Percentiles rank a stretch among this genome's conserved stretches.
Conservation (phyloP, 2,888 invertebrate genomes). For the Adela reaumurella region DNA sequence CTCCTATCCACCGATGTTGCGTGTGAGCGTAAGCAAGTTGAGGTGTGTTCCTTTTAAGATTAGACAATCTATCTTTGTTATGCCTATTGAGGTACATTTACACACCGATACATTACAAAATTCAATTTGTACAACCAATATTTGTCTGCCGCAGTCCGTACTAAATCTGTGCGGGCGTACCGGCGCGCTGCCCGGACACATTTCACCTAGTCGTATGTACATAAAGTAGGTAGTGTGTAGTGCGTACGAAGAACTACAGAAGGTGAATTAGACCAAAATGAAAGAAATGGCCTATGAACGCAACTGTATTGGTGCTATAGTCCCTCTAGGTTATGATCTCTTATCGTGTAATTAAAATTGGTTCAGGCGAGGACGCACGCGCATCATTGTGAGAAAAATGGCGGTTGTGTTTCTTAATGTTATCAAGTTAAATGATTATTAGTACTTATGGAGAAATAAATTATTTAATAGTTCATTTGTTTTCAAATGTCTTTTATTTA, state of each 20-base stretch:
- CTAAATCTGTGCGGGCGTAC: too few species aligned
- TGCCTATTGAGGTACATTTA: too few species aligned
- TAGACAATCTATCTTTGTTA: too few species aligned
- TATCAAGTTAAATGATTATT: slow-evolving; percentile 34
- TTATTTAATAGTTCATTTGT: slow-evolving; percentile 19
- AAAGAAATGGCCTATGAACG: slow-evolving; percentile 45
- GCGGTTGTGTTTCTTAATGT: slow-evolving; percentile 49
- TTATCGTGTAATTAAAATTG: slow-evolving; percentile 30
- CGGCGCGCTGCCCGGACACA: background rate
- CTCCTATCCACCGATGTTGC: too few species aligned
- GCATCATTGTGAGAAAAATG: slow-evolving; percentile 11
- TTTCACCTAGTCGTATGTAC: background rate
- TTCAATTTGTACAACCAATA: too few species aligned
- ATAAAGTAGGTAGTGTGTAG: background rate
- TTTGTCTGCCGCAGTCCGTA: too few species aligned
- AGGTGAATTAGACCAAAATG: slow-evolving; percentile 41
- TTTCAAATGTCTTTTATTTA: slow-evolving; percentile 13
- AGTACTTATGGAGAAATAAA: slow-evolving; percentile 51
- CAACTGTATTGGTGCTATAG: slow-evolving; percentile 54
- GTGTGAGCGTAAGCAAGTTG: too few species aligned
- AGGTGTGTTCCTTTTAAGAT: too few species aligned
- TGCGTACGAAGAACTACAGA: slow-evolving; percentile 12
- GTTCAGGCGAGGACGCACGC: slow-evolving; percentile 26
- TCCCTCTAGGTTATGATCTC: slow-evolving; percentile 48
- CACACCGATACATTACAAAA: too few species aligned